Evolutionary conservation across 2,888 invertebrate species (phyloP).

Genomic region (Allophyes oxyacanthae): DNA sequence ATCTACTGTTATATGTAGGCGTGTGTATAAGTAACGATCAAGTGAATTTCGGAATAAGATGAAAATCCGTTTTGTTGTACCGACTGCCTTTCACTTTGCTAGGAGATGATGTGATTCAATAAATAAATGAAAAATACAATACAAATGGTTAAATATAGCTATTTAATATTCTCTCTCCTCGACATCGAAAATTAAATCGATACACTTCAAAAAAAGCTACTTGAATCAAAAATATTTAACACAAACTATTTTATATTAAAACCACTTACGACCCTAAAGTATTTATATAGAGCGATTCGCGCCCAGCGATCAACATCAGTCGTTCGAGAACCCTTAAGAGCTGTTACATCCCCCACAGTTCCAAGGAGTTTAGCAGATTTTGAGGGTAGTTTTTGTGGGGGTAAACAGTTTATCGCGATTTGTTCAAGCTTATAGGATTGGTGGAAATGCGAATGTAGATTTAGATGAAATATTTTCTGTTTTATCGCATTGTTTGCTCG

Average conservation of each 20-base stretch:
- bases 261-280: conserved; percentile 60
- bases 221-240: conserved; percentile 21
- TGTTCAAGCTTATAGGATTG: conserved; percentile 56
- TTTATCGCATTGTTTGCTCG: conserved; percentile 21
- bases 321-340: conserved; percentile 69
- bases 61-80: neutral
- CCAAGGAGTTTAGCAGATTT: conserved; percentile 65
- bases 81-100: too few species aligned
- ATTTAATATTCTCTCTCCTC: too few species aligned
- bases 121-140: too few species aligned
- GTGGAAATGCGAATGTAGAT: conserved; percentile 36
- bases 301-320: conserved; percentile 67
- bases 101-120: too few species aligned
- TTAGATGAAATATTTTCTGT: conserved; percentile 27
- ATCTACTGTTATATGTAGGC: neutral
- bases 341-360: conserved; percentile 62
- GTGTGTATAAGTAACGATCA: neutral
- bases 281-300: conserved; percentile 63
- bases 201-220: neutral
- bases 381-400: conserved; percentile 57
- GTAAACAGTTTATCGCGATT: conserved; percentile 64
- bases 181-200: too few species aligned
- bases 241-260: conserved; percentile 55
- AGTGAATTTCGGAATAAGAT: neutral
- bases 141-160: too few species aligned